Conservation (phyloP, 1,140 invertebrate genomes). For the Danaus melanippus region DNA sequence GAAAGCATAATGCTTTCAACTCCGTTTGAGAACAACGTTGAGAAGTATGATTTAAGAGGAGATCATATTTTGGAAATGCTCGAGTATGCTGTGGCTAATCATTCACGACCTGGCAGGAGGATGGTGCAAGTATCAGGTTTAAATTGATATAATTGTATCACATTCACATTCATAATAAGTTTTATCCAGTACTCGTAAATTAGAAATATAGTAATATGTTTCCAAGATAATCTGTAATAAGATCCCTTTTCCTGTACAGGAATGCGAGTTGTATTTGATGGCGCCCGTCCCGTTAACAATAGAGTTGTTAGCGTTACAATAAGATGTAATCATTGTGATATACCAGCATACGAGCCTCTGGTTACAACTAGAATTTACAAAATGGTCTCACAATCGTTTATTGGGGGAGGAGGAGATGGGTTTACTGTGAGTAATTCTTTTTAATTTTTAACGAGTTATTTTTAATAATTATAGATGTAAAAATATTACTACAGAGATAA, state of each 20-base stretch:
- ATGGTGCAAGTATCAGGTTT: conserved; percentile 75
- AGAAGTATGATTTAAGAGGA: conserved; percentile 78
- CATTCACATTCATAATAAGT: no score
- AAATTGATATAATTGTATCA: no score
- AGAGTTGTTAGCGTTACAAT: conserved; percentile 73
- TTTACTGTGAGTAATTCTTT: conserved; percentile 45
- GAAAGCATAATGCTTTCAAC: conserved; percentile 76
- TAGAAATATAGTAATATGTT: no score
- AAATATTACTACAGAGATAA: no score
- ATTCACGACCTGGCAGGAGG: conserved; percentile 68
- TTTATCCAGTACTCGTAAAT: no score
- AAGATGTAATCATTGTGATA: conserved; percentile 76
- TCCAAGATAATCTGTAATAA: no score
- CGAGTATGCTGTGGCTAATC: conserved; percentile 72
- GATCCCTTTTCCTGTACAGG: no score
- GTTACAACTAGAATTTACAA: conserved; percentile 73
- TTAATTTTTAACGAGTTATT: no score
- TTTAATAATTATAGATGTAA: no score
- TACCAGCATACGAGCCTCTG: conserved; percentile 75
- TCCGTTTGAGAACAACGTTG: conserved; percentile 82
- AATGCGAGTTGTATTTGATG: no score
- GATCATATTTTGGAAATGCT: conserved; percentile 75
- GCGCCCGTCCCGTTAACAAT: conserved; percentile 58
- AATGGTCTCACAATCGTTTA: conserved; percentile 74
- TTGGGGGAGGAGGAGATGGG: conserved; percentile 79